A percentile compares a stretch with the other conserved stretches of the same genome.
These are phyloP conservation scores for Aspidapion aeneum DNA, from an alignment of 2,888 invertebrate species.

Conservation along the genomic window DNA sequence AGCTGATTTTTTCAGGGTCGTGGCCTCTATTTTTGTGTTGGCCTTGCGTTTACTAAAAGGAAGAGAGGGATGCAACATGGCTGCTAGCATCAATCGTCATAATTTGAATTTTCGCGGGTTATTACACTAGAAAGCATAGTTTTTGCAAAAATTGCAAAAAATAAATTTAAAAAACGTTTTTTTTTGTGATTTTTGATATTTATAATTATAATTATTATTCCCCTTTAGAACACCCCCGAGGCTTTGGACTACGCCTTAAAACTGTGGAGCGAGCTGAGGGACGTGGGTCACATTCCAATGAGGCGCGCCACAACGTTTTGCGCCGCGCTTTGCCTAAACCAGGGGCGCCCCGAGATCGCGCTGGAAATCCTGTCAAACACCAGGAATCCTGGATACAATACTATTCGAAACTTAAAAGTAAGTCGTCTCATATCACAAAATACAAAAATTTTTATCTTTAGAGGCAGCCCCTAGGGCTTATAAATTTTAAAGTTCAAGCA, in stretches of 20 bases:
- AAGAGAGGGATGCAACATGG: no score
- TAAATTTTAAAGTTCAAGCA: no score
- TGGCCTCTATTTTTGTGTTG: no score
- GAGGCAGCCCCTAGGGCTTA: no score
- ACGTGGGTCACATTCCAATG: slow-evolving; percentile 55
- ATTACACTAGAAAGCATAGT: no score
- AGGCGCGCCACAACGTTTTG: slow-evolving; percentile 62
- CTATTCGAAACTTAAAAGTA: slow-evolving; percentile 66
- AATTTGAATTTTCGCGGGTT: slow-evolving; percentile 65
- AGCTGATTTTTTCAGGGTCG: no score
- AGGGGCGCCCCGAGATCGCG: slow-evolving; percentile 63
- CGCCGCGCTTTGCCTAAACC: slow-evolving; percentile 64
- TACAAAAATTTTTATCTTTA: no score
- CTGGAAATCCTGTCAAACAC: slow-evolving; percentile 60
- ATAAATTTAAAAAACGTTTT: no score
- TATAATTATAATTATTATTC: slow-evolving; percentile 1
- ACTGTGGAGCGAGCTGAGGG: slow-evolving; percentile 58
- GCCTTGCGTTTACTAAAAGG: no score
- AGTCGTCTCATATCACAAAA: no score
- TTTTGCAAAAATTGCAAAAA: no score
- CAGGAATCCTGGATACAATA: slow-evolving; percentile 60
- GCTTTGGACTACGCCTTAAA: slow-evolving; percentile 61
- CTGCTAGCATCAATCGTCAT: no score
- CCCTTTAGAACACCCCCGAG: slow-evolving; percentile 63
- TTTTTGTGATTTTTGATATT: slow-evolving; percentile 39